phyloP scores from a whole-genome alignment of 2,797 vertebrate species.

The Pantherophis vulpinus region DNA sequence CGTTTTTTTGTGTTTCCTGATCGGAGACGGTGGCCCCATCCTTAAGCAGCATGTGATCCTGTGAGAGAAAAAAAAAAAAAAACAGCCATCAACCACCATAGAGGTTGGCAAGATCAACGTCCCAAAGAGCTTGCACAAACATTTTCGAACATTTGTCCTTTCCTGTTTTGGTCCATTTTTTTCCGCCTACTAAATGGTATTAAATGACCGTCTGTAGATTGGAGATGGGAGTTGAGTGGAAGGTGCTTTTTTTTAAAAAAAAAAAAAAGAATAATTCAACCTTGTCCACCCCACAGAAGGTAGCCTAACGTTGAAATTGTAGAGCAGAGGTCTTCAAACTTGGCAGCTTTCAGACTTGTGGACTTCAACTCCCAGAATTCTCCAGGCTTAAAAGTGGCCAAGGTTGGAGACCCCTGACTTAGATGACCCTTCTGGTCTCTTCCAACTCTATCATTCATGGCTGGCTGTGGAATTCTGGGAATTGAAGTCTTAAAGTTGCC shows the following conservation, averaged over 20 bases:
- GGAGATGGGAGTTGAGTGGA: not conserved
- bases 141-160: constrained; percentile 33
- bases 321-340: not conserved
- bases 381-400: no score
- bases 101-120: not conserved
- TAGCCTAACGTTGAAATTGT: not conserved
- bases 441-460: no score
- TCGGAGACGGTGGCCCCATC: constrained; percentile 33
- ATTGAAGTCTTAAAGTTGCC: no score
- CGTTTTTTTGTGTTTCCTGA: constrained; percentile 44
- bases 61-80: not conserved
- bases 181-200: not conserved
- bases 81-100: not conserved
- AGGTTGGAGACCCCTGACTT: no score
- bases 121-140: constrained; percentile 40
- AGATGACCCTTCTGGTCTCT: no score
- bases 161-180: constrained; percentile 46
- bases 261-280: not conserved
- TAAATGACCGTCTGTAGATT: not conserved
- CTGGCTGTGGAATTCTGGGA: no score
- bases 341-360: no score
- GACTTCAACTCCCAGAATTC: no score
- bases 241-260: not conserved
- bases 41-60: constrained; percentile 33
- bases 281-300: not conserved